Percentiles rank a stretch among this genome's conserved stretches.
These are phyloP conservation scores for Pandemis corylana DNA, from an alignment of 2,888 invertebrate species.

Conservation along the genomic window DNA sequence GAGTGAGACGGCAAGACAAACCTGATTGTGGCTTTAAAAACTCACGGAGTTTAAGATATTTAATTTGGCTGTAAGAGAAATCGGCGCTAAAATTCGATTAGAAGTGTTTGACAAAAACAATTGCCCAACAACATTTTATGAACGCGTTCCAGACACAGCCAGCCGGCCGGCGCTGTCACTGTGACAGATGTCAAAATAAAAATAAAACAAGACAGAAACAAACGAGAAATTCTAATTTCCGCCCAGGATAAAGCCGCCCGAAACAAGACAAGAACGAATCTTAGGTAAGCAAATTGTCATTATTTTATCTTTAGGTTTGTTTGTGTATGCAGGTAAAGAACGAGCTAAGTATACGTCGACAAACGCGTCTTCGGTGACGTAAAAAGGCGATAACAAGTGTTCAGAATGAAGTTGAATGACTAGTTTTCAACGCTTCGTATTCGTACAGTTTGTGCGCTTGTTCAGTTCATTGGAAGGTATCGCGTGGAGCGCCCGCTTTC, in stretches of 20 bases:
- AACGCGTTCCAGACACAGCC: not conserved
- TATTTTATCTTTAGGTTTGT: not conserved
- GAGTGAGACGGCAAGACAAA: too few species aligned
- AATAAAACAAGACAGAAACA: not conserved
- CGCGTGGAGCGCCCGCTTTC: conserved; percentile 30
- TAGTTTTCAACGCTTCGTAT: conserved; percentile 26
- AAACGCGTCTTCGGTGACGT: conserved; percentile 26
- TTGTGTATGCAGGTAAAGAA: not conserved
- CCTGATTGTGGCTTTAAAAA: too few species aligned
- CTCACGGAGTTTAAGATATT: too few species aligned
- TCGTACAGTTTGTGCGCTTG: conserved; percentile 12
- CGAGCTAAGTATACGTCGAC: not conserved
- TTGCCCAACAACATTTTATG: too few species aligned
- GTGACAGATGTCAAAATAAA: conserved; percentile 8
- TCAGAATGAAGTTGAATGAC: conserved; percentile 29
- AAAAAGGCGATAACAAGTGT: conserved; percentile 26
- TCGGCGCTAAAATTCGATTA: too few species aligned
- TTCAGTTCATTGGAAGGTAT: conserved; percentile 34
- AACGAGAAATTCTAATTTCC: not conserved
- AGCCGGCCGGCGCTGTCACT: not conserved
- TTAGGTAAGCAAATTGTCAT: not conserved
- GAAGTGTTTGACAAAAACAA: too few species aligned
- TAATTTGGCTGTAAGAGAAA: too few species aligned
- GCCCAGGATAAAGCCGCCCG: not conserved
- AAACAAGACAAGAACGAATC: not conserved